These are phyloP conservation scores for Sitta europaea DNA, from an alignment of 2,113 vertebrate genomes.

Conservation along the genomic window DNA sequence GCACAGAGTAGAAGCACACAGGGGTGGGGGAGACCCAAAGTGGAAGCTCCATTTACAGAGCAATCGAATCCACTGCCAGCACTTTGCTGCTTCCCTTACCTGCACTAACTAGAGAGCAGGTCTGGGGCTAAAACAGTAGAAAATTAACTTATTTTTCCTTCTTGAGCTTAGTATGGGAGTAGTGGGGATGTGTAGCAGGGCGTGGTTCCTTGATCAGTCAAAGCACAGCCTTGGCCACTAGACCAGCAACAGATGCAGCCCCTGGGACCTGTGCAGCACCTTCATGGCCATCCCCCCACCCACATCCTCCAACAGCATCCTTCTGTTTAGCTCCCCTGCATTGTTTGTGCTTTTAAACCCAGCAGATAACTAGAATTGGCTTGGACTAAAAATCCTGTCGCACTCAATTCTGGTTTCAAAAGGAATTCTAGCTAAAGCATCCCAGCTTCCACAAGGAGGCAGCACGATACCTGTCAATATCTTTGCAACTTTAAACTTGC, in stretches of 20 bases:
- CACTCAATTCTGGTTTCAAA: neutral
- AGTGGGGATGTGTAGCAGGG: neutral
- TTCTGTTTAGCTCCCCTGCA: neutral
- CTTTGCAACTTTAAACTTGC: neutral
- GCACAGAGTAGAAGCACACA: neutral
- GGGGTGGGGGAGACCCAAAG: neutral
- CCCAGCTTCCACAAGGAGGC: slow-evolving; percentile 63
- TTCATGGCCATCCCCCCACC: neutral
- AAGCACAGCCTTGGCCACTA: neutral
- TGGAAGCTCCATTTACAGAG: neutral
- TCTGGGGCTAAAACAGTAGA: neutral
- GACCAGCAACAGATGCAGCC: neutral
- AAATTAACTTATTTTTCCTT: neutral
- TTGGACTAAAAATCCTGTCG: neutral
- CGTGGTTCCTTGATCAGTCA: neutral
- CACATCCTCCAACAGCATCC: neutral
- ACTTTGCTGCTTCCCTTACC: neutral
- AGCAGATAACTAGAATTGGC: neutral
- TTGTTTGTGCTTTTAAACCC: neutral
- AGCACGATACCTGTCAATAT: slow-evolving; percentile 45
- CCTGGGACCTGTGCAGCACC: accelerated
- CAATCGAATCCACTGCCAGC: neutral
- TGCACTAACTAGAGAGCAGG: neutral
- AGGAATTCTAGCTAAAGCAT: neutral
- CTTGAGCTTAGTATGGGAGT: neutral